Evolutionary conservation across 1,140 invertebrate genomes (phyloP), one percentile per base, ranked within the genome.

Genomic region (Lutraria rhynchaena): DNA sequence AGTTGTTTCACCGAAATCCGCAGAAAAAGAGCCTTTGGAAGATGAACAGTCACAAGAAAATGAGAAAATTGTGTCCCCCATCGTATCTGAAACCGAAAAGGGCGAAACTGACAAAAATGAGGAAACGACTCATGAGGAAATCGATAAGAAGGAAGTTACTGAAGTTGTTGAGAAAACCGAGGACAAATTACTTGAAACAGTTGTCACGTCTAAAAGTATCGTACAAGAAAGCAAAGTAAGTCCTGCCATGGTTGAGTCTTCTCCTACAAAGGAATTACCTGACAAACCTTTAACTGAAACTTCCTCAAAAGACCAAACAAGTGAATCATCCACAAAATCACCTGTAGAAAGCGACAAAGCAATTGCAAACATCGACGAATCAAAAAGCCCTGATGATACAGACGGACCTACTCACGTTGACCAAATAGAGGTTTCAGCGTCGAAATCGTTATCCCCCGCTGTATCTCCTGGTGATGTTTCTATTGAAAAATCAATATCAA

Each of bases 131-230:
- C 4, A 15, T 3, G n/a, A 63, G 13, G 31, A 49, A 51, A 60
- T 29, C 46, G 58, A 70, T 49, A 31, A 24, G 19, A 49, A 33
- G 2, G 29, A 70, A 37, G 67, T 71, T 29, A n/a, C 31, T 37
- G 69, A 71, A 57, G n/a, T 37, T 24, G 37, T 69, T 7, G 63
- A 69, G 3, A 71, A 71, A 61, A 60, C 73, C 0, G 73, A 75
- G 44, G 58, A 75, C 15, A 75, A 75, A 31, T 24, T 75, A 37
- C 35, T 60, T 15, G 55, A 75, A 75, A 75, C 73, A 11, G 27
- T 61, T 19, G 73, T 61, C 5, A 27, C 44, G 44, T 60, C 55
- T 19, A 58, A 75, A 46, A 19, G 29, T 1, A 46, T 60, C 41
- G 65, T 70, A 33, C 57, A 80, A 71, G 29, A 19, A 7, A 35